phyloP scores from a whole-genome alignment of 2,888 invertebrate genomes.

The Tachina grossa region DNA sequence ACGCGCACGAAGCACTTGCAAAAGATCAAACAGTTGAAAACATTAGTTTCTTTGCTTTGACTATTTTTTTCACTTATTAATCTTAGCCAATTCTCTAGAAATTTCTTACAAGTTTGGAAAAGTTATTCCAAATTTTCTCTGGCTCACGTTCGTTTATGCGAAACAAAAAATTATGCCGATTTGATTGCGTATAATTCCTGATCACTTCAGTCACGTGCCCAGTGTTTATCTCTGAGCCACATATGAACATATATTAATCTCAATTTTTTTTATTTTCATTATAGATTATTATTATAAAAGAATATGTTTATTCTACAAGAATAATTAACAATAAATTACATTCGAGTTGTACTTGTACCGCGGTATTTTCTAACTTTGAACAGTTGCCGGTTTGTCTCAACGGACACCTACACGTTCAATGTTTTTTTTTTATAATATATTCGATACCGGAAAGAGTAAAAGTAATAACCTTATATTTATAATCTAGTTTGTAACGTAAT shows the following conservation, averaged over 20 bases:
- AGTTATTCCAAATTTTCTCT: too few relatives aligned
- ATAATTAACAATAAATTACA: constrained; percentile 27
- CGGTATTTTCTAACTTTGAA: constrained; percentile 43
- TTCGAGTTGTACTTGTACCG: constrained; percentile 38
- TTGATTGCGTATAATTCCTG: too few relatives aligned
- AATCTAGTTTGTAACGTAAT: constrained; percentile 1
- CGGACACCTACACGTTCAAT: constrained; percentile 54
- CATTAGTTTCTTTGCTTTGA: too few relatives aligned
- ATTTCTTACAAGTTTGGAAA: too few relatives aligned
- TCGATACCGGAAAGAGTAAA: not conserved
- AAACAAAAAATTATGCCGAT: too few relatives aligned
- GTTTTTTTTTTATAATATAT: not conserved
- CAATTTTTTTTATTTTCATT: not conserved
- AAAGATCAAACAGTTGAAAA: too few relatives aligned
- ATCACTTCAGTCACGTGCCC: too few relatives aligned
- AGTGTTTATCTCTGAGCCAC: too few relatives aligned
- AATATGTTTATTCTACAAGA: not conserved
- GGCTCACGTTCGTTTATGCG: too few relatives aligned
- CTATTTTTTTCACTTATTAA: too few relatives aligned
- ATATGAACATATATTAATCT: constrained; percentile 29
- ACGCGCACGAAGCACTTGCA: too few relatives aligned
- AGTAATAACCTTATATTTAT: constrained; percentile 1
- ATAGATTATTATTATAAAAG: not conserved
- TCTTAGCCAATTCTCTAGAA: too few relatives aligned
- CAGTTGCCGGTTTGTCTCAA: constrained; percentile 59